Evolutionary conservation across 2,888 invertebrate species (phyloP), one percentile per base, ranked within the genome.

Genomic region (Alviniconcha strummeri): DNA sequence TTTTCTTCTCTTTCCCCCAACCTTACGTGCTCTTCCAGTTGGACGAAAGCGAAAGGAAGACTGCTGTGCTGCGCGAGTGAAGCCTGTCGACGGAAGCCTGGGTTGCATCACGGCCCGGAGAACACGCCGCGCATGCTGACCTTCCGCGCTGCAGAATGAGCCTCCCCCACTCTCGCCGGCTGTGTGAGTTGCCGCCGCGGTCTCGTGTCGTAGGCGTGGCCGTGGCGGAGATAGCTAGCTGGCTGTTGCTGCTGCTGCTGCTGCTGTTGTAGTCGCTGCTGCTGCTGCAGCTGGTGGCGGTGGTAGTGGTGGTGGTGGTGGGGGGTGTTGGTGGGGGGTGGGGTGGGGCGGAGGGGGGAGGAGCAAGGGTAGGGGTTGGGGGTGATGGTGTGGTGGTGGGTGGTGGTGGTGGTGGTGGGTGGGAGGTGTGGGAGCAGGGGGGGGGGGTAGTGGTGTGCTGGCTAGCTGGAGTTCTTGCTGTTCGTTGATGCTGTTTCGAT

Each of bases 401-500:
- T 57, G 57, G 52, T 52, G 72, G 52, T 72, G 72, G 72, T 9
- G 52, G 72, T 11, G 9, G 72, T 6, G 9, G 72, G 72, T 9
- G 11, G n/a, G 69, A n/a, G 17, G 71, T 4, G 19, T n/a, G 71
- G 19, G 5, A 2, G 17, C n/a, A n/a, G 17, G 71, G 19, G n/a
- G 71, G 9, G 71, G 5, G 71, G n/a, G 19, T 8, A 19, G 5
- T 15, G 71, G 17, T 71, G 6, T n/a, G 5, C 19, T 17, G 71
- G 71, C 71, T 72, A 77, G 57, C 64, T 60, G 78, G 57, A 57
- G 2, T 60, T 8, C 57, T 69, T 17, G 15, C 57, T 60, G 13
- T 78, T 64, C 64, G 36, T 78, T 78, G 64, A 78, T 78, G 78
- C 57, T 78, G 57, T 78, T 78, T 78, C 78, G 78, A 78, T 78